These are phyloP conservation scores for Accipiter cooperii DNA, from an alignment of 2,113 vertebrate species.

Conservation along the genomic window DNA sequence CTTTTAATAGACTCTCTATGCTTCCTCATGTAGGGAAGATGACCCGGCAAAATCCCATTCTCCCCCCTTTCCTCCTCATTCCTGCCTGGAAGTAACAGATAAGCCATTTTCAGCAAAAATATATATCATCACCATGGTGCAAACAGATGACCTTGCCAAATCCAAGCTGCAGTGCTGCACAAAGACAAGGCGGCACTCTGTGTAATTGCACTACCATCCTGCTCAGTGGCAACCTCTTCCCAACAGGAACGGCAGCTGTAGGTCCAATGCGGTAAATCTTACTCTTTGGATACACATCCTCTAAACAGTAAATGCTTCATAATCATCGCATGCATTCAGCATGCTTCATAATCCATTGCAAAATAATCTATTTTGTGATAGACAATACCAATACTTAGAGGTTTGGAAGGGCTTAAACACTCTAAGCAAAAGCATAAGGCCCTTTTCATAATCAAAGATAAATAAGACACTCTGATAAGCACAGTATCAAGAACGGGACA, in stretches of 20 bases:
- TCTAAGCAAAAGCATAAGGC: not conserved
- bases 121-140: not conserved
- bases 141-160: not conserved
- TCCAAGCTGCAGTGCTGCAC: not conserved
- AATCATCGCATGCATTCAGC: not conserved
- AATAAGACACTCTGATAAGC: not conserved
- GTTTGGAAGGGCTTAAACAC: not conserved
- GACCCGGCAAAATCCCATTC: not conserved
- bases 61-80: not conserved
- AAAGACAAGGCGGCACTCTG: fast-evolving
- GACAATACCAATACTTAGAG: not conserved
- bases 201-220: not conserved
- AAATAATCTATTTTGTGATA: not conserved
- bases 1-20: not conserved
- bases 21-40: not conserved
- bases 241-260: not conserved
- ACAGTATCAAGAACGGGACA: not conserved
- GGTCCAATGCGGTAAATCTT: fast-evolving
- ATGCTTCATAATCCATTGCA: not conserved
- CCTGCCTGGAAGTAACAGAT: not conserved
- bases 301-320: not conserved
- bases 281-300: not conserved
- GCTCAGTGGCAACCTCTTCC: not conserved
- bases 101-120: not conserved
- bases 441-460: not conserved